These are phyloP conservation scores for Nymphicus hollandicus DNA, from an alignment of 2,113 vertebrate species.

Conservation along the genomic window DNA sequence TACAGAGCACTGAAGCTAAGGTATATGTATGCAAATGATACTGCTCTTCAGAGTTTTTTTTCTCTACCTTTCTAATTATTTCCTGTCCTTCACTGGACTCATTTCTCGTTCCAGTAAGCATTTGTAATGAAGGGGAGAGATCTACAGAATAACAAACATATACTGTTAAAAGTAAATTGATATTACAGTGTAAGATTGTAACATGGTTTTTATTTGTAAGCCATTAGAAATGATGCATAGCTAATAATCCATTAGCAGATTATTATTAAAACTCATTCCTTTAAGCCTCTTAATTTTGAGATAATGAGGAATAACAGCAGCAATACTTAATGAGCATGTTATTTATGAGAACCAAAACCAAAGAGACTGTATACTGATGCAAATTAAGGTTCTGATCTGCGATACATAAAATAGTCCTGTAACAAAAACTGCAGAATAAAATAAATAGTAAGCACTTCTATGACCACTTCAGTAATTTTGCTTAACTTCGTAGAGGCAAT, in stretches of 20 bases:
- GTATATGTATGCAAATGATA: neutral
- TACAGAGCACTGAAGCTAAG: neutral
- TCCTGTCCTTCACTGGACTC: neutral
- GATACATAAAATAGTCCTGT: neutral
- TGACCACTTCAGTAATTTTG: neutral
- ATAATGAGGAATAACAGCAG: neutral
- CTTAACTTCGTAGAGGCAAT: neutral
- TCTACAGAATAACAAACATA: neutral
- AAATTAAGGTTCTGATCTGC: neutral
- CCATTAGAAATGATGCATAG: neutral
- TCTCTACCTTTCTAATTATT: neutral
- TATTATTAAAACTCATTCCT: neutral
- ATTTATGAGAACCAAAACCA: neutral
- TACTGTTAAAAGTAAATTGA: neutral
- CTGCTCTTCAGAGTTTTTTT: neutral
- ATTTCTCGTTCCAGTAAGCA: neutral
- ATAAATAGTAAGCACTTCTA: neutral
- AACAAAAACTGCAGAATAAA: neutral
- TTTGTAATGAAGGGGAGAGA: neutral
- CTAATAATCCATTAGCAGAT: neutral
- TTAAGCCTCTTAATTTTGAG: neutral
- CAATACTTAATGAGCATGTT: neutral
- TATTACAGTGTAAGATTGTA: neutral
- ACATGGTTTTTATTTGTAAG: neutral
- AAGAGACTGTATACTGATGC: neutral